phyloP scores from a whole-genome alignment of 23 tunicate genomes.

The Clavelina lepadiformis region DNA sequence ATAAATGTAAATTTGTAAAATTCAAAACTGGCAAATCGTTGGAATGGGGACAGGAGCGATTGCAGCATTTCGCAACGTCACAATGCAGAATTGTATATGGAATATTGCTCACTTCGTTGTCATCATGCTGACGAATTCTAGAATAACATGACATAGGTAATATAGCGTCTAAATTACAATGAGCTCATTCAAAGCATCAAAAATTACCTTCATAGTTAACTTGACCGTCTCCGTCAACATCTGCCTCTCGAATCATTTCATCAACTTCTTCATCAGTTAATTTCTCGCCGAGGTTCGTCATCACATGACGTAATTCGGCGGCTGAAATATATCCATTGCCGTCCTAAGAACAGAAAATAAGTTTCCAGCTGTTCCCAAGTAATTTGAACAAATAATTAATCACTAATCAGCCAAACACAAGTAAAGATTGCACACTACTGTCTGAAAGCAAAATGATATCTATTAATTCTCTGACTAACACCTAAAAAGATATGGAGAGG shows the following conservation, averaged over 20 bases:
- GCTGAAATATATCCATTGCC: constrained; percentile 98
- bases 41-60: no score
- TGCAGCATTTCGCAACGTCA: no score
- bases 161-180: background rate
- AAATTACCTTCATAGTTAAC: constrained; percentile 87
- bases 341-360: constrained; percentile 48
- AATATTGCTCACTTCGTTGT: constrained; percentile 1
- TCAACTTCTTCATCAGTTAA: constrained; percentile 96
- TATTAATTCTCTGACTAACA: no score
- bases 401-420: no score
- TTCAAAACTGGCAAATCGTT: no score
- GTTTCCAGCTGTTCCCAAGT: no score
- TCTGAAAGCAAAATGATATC: no score
- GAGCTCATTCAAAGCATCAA: background rate
- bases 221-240: constrained; percentile 97
- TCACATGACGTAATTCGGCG: constrained; percentile 95
- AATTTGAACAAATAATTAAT: no score
- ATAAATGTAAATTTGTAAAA: no score
- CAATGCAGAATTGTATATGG: no score
- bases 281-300: constrained; percentile 97
- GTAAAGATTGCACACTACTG: no score
- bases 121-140: constrained; percentile 29
- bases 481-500: no score
- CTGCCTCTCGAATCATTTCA: constrained; percentile 98
- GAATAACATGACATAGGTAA: background rate